Evolutionary conservation across 2,888 invertebrate species (phyloP), one percentile per base, ranked within the genome.

Genomic region (Apocheima hispidaria): DNA sequence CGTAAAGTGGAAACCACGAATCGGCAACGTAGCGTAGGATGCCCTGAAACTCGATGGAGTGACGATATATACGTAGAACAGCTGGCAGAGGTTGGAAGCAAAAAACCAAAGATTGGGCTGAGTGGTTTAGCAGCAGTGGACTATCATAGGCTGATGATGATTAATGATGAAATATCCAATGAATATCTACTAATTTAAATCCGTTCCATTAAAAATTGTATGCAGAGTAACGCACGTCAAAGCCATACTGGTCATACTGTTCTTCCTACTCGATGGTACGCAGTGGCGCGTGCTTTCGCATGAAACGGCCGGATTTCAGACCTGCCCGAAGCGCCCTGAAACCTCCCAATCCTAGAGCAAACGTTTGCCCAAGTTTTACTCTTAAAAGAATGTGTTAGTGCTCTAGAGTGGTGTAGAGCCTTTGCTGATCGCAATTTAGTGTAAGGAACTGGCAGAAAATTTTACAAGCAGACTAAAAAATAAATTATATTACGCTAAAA

Each of bases 261-360:
- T 26, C 2, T 2, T 18, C 12, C 0, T 12, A 16, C 50, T 50
- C 68, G 65, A 76, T 77, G 82, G 83, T 83, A 86, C 84, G 87
- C 84, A 81, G 70, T 72, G 79, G 84, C 78, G 83, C 90, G 89
- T 90, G 90, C 81, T 79, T 77, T 66, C 79, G 89, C 90, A 90
- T 90, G 76, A 75, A 78, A 76, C 79, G 61, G 60, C 70, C 72
- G 88, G 90, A 88, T 90, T 88, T 86, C 72, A 74, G 73, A 71
- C 74, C 77, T 61, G 78, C 78, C 82, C 78, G 79, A 81, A 83
- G 79, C 76, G 36, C 33, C 80, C 81, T 78, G 78, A 82, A 84
- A 81, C 77, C 78, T 68, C 74, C 77, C 81, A 80, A 87, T 86
- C 82, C 84, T 70, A 84, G 73, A 63, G 82, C 85, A 88, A 89